These are phyloP conservation scores for Chaetogeoica ovagalla DNA, from an alignment of 2,888 invertebrate genomes.

Conservation along the genomic window DNA sequence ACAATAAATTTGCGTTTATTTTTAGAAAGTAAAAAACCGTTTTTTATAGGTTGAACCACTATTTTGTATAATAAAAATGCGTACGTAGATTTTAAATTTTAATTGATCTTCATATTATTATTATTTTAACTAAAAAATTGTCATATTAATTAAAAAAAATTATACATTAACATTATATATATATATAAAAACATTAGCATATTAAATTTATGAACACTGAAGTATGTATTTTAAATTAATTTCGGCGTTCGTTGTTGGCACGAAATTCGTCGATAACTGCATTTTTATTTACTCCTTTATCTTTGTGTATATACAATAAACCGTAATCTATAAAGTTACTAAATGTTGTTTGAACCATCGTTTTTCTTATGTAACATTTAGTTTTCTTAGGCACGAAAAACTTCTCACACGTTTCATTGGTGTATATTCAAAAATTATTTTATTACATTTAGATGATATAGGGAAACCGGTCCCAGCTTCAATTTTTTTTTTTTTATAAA, in stretches of 20 bases:
- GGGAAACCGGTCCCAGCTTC: too few species aligned
- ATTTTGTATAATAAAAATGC: too few species aligned
- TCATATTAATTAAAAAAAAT: slow-evolving; percentile 5
- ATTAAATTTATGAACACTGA: not conserved
- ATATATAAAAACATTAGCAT: not conserved
- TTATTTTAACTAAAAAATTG: not conserved
- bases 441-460: too few species aligned
- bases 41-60: too few species aligned
- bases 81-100: too few species aligned
- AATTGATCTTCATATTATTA: not conserved
- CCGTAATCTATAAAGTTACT: slow-evolving; percentile 8
- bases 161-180: not conserved
- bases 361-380: slow-evolving; percentile 9
- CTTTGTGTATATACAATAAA: slow-evolving; percentile 22
- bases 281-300: slow-evolving; percentile 15
- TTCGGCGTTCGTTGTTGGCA: slow-evolving; percentile 5
- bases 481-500: too few species aligned
- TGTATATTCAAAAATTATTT: too few species aligned
- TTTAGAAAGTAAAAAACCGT: too few species aligned
- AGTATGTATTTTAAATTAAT: not conserved
- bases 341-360: slow-evolving; percentile 13
- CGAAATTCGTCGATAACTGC: slow-evolving; percentile 17
- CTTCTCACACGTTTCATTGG: too few species aligned
- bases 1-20: too few species aligned
- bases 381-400: too few species aligned